Evolutionary conservation across 2,113 vertebrate species (phyloP).

Genomic region (Globicephala melas): DNA sequence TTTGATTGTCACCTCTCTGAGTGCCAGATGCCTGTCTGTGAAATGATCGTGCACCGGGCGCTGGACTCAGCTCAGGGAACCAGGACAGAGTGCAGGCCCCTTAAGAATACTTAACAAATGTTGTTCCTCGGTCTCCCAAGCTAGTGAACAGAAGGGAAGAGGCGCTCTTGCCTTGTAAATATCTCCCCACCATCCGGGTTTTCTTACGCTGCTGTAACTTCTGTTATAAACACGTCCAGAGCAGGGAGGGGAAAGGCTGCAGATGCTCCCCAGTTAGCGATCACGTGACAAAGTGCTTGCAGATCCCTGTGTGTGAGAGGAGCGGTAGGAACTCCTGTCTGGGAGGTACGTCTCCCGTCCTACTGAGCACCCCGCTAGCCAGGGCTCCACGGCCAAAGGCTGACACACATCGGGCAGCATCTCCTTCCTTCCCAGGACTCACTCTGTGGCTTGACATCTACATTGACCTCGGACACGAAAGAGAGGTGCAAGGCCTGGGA

Average conservation of each 20-base stretch:
- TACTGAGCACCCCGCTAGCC: rapidly evolving
- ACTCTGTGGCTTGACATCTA: too few species aligned
- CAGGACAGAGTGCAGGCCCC: rapidly evolving
- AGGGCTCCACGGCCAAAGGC: rapidly evolving
- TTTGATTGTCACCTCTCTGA: not conserved
- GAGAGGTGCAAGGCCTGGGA: not conserved
- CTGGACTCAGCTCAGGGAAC: not conserved
- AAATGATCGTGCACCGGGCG: rapidly evolving
- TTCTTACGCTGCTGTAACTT: not conserved
- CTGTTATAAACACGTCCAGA: not conserved
- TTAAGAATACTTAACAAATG: rapidly evolving
- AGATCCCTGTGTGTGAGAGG: too few species aligned
- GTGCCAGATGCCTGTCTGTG: not conserved
- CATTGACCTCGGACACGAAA: rapidly evolving
- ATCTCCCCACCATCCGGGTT: rapidly evolving
- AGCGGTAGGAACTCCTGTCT: rapidly evolving
- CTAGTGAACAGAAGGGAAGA: not conserved
- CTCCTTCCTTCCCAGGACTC: too few species aligned
- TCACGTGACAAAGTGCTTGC: not conserved
- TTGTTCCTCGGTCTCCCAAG: too few species aligned
- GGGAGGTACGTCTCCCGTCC: rapidly evolving
- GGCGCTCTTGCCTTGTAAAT: not conserved
- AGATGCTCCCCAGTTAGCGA: not conserved
- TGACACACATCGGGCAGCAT: rapidly evolving
- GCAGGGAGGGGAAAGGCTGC: not conserved